Evolutionary conservation across 1,140 invertebrate species (phyloP), one percentile per base, ranked within the genome.

Genomic region (Drosophila funebris): DNA sequence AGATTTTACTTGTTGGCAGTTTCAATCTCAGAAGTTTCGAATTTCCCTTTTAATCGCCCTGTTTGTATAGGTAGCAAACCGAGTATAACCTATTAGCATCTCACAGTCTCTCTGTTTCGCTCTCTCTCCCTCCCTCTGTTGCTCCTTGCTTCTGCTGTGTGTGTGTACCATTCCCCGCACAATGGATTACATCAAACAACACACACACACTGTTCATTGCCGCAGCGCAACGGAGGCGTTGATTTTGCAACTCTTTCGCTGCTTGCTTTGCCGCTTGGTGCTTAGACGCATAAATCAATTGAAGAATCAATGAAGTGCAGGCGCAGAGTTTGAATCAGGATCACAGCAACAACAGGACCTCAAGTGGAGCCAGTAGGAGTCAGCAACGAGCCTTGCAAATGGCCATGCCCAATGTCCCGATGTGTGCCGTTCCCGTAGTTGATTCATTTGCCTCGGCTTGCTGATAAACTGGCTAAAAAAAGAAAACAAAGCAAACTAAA

Each of bases 301-400:
- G 74, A 74, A 74, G 71, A 77, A 77, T 77, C 71, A 77, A 77
- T 77, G 74, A 77, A 77, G 74, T 70, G 71, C 64, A 74, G 71
- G 64, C 74, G 46, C 64, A 70, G 41, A 43, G 68, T 53, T 60
- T 20, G 41, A 37, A 56, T 24, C 31, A 36, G 46, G 44, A 29
- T 41, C 31, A 33, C 46, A 37, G 27, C 13, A 22, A 14, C 37
- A 50, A 22, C 60, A 48, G 2, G 6, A 24, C 18, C 7, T 7
- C 1, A 50, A 39, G 8, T 14, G n/a, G 16, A 41, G 11, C 43
- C 53, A 16, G 6, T 9, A 50, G 4, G 13, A 31, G 54, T 9
- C n/a, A 8, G 43, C 48, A 57, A 36, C 62, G 62, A 64, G 61
- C 44, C 73, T 73, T 73, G 52, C 48, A 73, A 76, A 73, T 63